These are phyloP conservation scores for Catonia carolina DNA, from an alignment of 2,888 invertebrate species.

Conservation along the genomic window DNA sequence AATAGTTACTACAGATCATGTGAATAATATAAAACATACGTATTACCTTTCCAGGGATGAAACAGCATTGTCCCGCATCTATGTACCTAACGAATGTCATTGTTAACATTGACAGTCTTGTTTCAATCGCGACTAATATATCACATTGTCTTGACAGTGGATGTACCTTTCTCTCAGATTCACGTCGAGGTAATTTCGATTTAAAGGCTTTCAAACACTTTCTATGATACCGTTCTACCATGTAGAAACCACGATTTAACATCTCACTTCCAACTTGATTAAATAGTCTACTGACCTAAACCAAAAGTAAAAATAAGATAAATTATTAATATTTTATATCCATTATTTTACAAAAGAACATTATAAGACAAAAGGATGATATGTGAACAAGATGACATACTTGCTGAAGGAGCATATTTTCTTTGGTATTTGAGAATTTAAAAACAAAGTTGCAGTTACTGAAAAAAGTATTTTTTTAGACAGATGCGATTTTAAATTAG, in stretches of 20 bases:
- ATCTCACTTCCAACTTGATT: conserved; percentile 67
- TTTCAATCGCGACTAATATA: conserved; percentile 83
- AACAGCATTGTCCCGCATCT: conserved; percentile 76
- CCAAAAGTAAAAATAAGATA: conserved; percentile 21
- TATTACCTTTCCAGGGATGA: conserved; percentile 84
- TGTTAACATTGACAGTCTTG: conserved; percentile 81
- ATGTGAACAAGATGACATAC: too few relatives aligned
- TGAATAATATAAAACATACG: too few relatives aligned
- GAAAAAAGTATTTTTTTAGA: too few relatives aligned
- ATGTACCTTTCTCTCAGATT: conserved; percentile 82
- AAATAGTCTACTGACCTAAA: conserved; percentile 69
- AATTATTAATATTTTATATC: conserved; percentile 12
- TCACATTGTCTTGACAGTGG: conserved; percentile 82
- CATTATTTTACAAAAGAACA: conserved; percentile 12
- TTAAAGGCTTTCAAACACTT: conserved; percentile 72
- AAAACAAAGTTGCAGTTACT: too few relatives aligned
- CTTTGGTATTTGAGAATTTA: too few relatives aligned
- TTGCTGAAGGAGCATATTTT: not conserved
- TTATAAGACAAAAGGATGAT: too few relatives aligned
- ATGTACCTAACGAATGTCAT: conserved; percentile 91
- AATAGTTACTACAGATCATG: too few relatives aligned
- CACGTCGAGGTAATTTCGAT: conserved; percentile 72
- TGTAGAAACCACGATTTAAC: conserved; percentile 74
- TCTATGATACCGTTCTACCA: conserved; percentile 69
- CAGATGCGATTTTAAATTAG: too few relatives aligned